phyloP scores from a whole-genome alignment of 2,797 vertebrate genomes.

The Malurus leucopterus region DNA sequence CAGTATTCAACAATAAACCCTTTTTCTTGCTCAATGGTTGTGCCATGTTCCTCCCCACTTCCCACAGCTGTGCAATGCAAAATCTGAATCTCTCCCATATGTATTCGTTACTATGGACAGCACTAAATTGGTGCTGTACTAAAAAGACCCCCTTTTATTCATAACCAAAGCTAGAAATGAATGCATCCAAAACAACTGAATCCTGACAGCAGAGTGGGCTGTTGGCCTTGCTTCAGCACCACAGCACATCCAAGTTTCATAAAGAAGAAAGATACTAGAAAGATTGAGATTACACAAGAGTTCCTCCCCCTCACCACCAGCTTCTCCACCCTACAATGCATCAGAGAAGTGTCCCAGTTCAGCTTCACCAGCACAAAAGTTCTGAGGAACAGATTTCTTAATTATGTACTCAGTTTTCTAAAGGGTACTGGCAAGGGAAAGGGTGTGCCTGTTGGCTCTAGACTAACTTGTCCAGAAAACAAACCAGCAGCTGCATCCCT shows the following conservation, averaged over 20 bases:
- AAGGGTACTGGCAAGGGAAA: constrained; percentile 10
- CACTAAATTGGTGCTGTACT: not conserved
- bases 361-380: not conserved
- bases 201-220: not conserved
- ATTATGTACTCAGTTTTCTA: not conserved
- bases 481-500: constrained; percentile 20
- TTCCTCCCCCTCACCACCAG: not conserved
- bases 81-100: not conserved
- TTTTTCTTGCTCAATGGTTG: not conserved
- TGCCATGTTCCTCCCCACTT: not conserved
- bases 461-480: not conserved
- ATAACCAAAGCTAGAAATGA: not conserved
- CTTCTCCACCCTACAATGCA: not conserved
- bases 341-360: not conserved
- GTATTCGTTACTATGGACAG: not conserved
- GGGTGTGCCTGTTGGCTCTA: not conserved
- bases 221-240: not conserved
- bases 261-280: not conserved
- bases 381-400: not conserved
- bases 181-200: not conserved
- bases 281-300: not conserved
- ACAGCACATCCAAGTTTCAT: not conserved
- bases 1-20: not conserved
- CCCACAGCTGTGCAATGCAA: not conserved
- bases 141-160: not conserved